Percentiles rank a stretch among this genome's conserved stretches.
These are phyloP conservation scores for Eupithecia pulchellata DNA, from an alignment of 2,888 invertebrate species.

Conservation along the genomic window DNA sequence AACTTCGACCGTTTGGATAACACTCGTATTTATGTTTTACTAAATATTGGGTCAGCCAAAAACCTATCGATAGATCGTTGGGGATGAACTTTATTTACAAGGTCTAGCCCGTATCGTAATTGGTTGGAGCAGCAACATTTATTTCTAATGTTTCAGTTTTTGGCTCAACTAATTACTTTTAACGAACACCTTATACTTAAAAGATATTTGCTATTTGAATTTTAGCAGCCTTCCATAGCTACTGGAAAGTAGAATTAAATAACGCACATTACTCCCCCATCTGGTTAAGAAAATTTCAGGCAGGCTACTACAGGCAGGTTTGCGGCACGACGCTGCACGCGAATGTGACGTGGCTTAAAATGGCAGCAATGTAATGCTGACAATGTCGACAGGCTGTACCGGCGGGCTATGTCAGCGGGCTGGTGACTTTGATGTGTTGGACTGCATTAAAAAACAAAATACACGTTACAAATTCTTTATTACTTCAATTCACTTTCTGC, in stretches of 20 bases:
- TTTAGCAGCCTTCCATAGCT: neutral
- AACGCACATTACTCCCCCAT: too few species aligned
- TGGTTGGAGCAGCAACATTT: too few species aligned
- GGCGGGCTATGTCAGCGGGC: neutral
- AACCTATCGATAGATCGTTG: neutral
- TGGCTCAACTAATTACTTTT: neutral
- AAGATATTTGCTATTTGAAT: neutral
- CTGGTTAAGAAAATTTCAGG: too few species aligned
- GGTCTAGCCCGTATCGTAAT: neutral
- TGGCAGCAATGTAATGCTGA: neutral
- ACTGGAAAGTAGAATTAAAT: too few species aligned
- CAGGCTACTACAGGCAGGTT: too few species aligned
- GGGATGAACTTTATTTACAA: neutral
- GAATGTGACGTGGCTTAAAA: too few species aligned
- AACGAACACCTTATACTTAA: too few species aligned
- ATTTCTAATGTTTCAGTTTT: too few species aligned
- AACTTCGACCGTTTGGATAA: constrained; percentile 59
- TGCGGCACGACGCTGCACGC: too few species aligned
- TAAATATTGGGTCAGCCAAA: constrained; percentile 52
- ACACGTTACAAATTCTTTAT: neutral
- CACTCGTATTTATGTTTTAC: constrained; percentile 60
- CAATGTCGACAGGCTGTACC: neutral
- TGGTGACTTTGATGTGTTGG: neutral
- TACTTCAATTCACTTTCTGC: neutral
- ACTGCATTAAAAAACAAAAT: neutral